Base-by-base conservation (phyloP, 2,888 invertebrate species). In the Oxycera nigricornis region DNA sequence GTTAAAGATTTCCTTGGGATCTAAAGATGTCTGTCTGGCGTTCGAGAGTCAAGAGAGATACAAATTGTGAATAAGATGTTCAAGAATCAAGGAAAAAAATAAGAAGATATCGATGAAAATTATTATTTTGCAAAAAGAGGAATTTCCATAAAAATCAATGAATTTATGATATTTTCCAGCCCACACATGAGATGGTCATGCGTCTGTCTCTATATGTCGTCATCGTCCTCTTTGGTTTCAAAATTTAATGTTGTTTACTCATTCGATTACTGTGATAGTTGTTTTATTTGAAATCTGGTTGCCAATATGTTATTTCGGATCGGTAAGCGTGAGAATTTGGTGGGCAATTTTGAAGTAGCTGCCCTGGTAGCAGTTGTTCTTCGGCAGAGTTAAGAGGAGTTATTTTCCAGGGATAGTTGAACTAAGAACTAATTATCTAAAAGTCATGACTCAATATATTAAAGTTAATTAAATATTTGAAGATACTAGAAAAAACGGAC, bases 161-260 rank as follows among this genome's bases (percentile, higher is more conserved):
- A 65, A 65, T 65, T 41, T 41, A 11, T 41, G 24, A 70, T 31
- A 14, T 17, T 70, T 31, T 70, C 24, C 22, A 52, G 55, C 70
- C 70, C 70, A 70, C 70, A 70, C 70, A 55, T 20, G 24, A 14
- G n/a, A n/a, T 35, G 26, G 55, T 35, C 52, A 55, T 70, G 31
- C 55, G 17, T 52, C 7, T 70, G 31, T 70, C 7, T 52, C 7
- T 35, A 52, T 24, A 55, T 70, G 70, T 55, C 70, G 55, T 70
- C 70, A 70, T 70, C 70, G 31, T 70, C 70, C 28, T 39, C 65
- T 65, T 65, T 65, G 65, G 65, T 30, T 65, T 24, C 65, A 39
- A 65, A 65, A 14, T 65, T 65, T 65, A 62, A 24, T 59, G 59
- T 28, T 59, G 59, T 59, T 59, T 59, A 59, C 17, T 17, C 59